Conservation (phyloP, 2,888 invertebrate genomes). For the Coenonympha glycerion region DNA sequence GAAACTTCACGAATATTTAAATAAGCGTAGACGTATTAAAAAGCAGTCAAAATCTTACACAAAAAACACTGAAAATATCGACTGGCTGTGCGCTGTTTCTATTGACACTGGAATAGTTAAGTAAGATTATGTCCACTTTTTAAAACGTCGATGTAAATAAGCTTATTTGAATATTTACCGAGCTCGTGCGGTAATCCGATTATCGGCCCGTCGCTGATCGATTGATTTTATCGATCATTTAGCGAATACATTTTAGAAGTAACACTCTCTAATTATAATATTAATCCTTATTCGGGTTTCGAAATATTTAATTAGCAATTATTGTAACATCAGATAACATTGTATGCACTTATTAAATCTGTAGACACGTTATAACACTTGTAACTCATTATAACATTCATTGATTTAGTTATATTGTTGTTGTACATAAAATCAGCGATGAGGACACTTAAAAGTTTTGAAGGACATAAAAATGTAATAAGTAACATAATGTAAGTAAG, state of each 20-base stretch:
- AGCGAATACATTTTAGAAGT: conserved; percentile 23
- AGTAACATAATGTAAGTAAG: no score
- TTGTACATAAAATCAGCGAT: no score
- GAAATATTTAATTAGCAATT: conserved; percentile 7
- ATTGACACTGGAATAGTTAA: no score
- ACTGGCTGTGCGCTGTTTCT: no score
- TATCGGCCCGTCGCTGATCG: conserved; percentile 26
- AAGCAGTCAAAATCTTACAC: no score
- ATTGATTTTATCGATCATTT: conserved; percentile 28
- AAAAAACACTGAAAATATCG: no score
- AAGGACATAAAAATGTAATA: no score
- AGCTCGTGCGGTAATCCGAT: conserved; percentile 25
- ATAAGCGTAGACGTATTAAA: no score
- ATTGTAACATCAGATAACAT: conserved; percentile 9
- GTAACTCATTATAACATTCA: neutral
- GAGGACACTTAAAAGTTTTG: no score
- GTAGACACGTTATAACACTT: neutral
- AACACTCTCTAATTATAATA: conserved; percentile 20
- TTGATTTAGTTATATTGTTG: no score
- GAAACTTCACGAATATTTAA: conserved; percentile 12
- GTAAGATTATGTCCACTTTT: no score
- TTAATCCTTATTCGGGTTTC: conserved; percentile 13
- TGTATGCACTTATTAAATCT: neutral
- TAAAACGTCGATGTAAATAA: no score
- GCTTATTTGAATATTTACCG: conserved; percentile 13